Base-by-base conservation (phyloP, 2,888 invertebrate species). In the Eupithecia vulgata region DNA sequence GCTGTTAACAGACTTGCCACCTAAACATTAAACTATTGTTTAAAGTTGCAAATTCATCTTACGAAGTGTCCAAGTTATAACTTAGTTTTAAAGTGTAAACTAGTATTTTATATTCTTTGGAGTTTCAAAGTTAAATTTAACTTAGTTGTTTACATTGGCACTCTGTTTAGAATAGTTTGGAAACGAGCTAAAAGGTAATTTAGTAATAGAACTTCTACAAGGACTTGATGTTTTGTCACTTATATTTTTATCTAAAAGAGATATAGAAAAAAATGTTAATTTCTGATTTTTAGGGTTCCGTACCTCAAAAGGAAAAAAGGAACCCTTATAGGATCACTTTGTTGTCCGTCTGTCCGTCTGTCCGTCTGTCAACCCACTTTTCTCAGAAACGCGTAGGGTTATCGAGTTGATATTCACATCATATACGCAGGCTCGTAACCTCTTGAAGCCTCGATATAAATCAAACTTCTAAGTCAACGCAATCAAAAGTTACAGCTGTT, bases 21-120 rank as follows among this genome's bases (percentile, higher is more conserved):
- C 79, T 81, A 80, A 84, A 84, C 83, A 84, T 82, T 82, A 81
- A 82, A 82, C 79, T 78, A 74, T 80, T 78, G 62, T 73, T 73
- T 70, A 40, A 34, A 67, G 78, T 79, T 76, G 74, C 73, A 73
- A 80, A 80, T 81, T 80, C 76, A 78, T 81, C 80, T 79, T 79
- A 77, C 74, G 66, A 81, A 80, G 77, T 77, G 77, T 79, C 75
- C 71, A 79, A 80, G 78, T 82, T 81, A 73, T 74, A 81, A 81
- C 77, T 79, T 79, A 79, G 81, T 80, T 83, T 79, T 77, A 77
- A 80, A 81, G 80, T 81, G 80, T 76, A 77, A 82, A 83, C 81
- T 81, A 79, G 74, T 75, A 70, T 81, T 82, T 74, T 77, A 75
- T 75, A 71, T 71, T 67, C 68, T 70, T 57, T 52, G 42, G 40